Base-by-base conservation (phyloP, 2,888 invertebrate genomes). In the Omphaloscelis lunosa region DNA sequence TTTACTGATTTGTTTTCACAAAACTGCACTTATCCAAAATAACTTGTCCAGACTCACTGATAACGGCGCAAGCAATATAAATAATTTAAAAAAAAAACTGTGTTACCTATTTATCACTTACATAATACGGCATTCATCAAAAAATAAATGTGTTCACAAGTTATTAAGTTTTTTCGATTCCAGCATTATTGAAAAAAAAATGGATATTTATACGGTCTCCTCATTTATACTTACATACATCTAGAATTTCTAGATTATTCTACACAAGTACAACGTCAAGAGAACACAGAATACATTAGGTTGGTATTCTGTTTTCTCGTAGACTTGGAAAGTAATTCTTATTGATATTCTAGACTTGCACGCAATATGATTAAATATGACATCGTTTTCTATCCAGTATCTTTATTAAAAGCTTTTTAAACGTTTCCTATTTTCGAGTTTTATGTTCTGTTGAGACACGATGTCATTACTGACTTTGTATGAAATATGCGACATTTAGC, bases 401-500 rank as follows among this genome's bases (percentile, higher is more conserved):
- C 8, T 58, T 29, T 62, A 74, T 23, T 45, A 53, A 63, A 34
- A 63, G 12, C 4, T 73, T 45, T 56, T 29, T 74, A 29, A 34
- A 53, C 29, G 15, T 74, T 45, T 23, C 17, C 27, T 62, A 1
- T 69, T 12, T 41, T 48, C 51, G 23, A 34, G 51, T 73, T 71
- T 29, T 53, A 29, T 75, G 62, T 68, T 53, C 51, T 9, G 17
- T 7, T 34, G 53, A n/a, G 29, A 34, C 9, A 17, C 41, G 45
- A 80, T 41, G 29, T 59, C 27, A 59, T 69, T 20, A 45, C 15
- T 41, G 23, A 34, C 48, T 41, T 56, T 41, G 12, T 11, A 27
- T 34, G 23, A 39, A 77, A 29, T 73, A 67, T 48, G 56, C 1
- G 58, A 59, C 20, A 80, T 80, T 72, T 72, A 34, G 39, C 48